Percentiles rank a stretch among this genome's conserved stretches.
Conservation (phyloP, 1,140 invertebrate species). For the Dufourea novaeangliae region DNA sequence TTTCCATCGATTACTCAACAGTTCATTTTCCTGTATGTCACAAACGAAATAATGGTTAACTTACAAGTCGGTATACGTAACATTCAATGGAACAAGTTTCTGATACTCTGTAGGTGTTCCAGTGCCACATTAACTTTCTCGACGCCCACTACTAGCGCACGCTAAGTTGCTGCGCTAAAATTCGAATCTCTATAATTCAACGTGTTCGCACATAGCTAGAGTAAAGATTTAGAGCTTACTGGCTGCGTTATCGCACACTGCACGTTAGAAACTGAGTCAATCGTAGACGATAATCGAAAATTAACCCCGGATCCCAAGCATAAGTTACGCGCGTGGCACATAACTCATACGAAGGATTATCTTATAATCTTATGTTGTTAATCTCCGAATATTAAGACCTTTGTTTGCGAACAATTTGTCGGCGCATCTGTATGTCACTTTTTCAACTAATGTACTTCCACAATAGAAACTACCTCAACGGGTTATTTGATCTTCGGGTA, state of each 20-base stretch:
- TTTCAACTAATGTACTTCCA: too few species aligned
- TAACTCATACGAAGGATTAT: too few species aligned
- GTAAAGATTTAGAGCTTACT: neutral
- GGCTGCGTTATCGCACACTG: too few species aligned
- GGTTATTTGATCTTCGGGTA: too few species aligned
- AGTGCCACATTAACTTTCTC: neutral
- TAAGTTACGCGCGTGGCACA: too few species aligned
- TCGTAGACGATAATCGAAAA: neutral
- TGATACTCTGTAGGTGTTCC: neutral
- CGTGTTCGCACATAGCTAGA: neutral
- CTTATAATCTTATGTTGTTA: neutral
- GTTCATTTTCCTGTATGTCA: too few species aligned
- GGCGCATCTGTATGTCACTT: too few species aligned
- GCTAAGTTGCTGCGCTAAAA: neutral
- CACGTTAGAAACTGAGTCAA: neutral
- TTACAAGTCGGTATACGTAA: too few species aligned
- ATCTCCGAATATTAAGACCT: neutral
- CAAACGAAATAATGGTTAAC: too few species aligned
- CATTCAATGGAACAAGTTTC: neutral
- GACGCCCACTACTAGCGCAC: neutral
- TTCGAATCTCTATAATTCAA: neutral
- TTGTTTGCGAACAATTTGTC: too few species aligned
- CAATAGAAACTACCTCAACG: too few species aligned
- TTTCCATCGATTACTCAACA: neutral
- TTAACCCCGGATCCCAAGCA: neutral